Evolutionary conservation across 2,113 vertebrate species (phyloP).

Genomic region (Antigone vipio): DNA sequence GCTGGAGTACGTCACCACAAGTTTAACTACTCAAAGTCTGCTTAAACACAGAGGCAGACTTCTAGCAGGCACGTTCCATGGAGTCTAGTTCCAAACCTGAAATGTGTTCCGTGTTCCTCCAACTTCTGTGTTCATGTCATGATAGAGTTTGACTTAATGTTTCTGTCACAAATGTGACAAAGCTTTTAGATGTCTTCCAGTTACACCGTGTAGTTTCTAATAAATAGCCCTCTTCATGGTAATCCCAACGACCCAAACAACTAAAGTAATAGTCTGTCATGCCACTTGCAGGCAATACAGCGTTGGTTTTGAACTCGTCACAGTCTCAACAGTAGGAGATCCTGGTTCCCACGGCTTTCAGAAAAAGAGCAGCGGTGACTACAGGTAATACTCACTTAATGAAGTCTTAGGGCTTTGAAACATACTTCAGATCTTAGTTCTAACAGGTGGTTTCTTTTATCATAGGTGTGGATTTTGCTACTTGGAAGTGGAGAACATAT

Average conservation of each 20-base stretch:
- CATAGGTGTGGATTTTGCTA: constrained; percentile 95
- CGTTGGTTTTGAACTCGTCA: constrained; percentile 90
- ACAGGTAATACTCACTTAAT: constrained; percentile 79
- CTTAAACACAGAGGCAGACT: neutral
- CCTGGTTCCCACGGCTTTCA: constrained; percentile 79
- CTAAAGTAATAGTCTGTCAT: neutral
- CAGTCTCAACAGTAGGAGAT: constrained; percentile 83
- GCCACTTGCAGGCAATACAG: constrained; percentile 84
- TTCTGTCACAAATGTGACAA: neutral
- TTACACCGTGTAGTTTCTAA: neutral
- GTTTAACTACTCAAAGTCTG: neutral
- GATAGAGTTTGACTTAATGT: neutral
- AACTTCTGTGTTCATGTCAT: accelerated
- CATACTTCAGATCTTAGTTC: neutral
- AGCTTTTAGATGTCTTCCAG: neutral
- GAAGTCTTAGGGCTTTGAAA: neutral
- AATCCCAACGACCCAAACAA: neutral
- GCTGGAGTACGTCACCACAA: neutral
- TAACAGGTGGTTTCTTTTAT: constrained; percentile 6
- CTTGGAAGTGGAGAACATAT: constrained; percentile 85
- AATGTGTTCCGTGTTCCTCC: neutral
- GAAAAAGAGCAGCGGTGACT: constrained; percentile 93
- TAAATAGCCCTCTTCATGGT: neutral
- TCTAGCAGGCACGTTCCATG: neutral
- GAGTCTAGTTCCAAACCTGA: neutral